A percentile compares a stretch with the other conserved stretches of the same genome.
These are phyloP conservation scores for Probaryconus sp. DNA, from an alignment of 1,140 invertebrate genomes.

Conservation along the genomic window DNA sequence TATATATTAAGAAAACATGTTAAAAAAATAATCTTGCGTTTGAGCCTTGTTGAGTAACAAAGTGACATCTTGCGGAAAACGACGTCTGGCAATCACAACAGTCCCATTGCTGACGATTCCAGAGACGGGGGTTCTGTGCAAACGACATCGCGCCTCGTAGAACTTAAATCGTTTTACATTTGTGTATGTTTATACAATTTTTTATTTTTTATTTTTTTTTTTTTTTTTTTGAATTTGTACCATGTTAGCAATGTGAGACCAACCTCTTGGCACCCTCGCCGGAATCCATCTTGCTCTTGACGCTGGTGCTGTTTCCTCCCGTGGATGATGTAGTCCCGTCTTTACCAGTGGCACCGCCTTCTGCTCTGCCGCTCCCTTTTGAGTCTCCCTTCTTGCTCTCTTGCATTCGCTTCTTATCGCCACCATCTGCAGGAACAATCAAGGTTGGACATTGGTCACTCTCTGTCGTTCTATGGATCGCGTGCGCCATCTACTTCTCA, in stretches of 20 bases:
- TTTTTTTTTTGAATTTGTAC: conserved; percentile 68
- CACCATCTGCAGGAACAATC: conserved; percentile 80
- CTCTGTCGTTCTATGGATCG: conserved; percentile 11
- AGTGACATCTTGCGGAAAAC: conserved; percentile 70
- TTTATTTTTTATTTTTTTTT: conserved; percentile 40
- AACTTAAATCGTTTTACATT: conserved; percentile 60
- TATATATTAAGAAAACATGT: conserved; percentile 65
- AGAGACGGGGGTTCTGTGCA: conserved; percentile 46
- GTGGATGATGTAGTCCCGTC: conserved; percentile 67
- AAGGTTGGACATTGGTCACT: conserved; percentile 78
- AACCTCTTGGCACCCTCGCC: conserved; percentile 78
- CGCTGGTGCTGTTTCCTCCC: conserved; percentile 67
- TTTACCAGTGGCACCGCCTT: conserved; percentile 71
- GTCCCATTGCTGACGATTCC: conserved; percentile 51
- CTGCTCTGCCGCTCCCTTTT: conserved; percentile 75
- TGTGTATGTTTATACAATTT: conserved; percentile 31
- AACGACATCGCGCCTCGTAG: conserved; percentile 35
- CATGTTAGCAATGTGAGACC: conserved; percentile 77
- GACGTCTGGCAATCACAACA: conserved; percentile 58
- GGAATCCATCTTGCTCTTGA: conserved; percentile 76
- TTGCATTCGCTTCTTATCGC: conserved; percentile 76
- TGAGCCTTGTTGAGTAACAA: conserved; percentile 58
- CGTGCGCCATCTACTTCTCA: too few species aligned
- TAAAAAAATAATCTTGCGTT: conserved; percentile 76
- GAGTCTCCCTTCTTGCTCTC: conserved; percentile 75